Evolutionary conservation across 2,113 vertebrate species (phyloP).

Genomic region (Megaleporinus macrocephalus): DNA sequence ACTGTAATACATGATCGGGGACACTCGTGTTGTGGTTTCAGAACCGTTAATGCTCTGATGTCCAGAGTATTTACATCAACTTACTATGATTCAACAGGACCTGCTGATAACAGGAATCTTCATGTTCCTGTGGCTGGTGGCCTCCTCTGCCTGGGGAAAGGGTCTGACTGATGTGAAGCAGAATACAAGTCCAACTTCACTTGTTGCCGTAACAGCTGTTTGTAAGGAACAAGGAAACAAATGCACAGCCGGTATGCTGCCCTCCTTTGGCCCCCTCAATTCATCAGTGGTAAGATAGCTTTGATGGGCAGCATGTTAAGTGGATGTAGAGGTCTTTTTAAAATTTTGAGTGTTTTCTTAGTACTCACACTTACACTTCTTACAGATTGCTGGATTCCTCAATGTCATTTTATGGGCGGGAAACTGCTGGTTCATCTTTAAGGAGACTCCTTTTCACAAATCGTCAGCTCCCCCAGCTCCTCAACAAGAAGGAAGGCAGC

Average conservation of each 20-base stretch:
- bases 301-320: neutral
- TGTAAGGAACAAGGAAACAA: slow-evolving; percentile 60
- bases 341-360: neutral
- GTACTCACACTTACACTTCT: slow-evolving; percentile 6
- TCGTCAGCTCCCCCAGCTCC: slow-evolving; percentile 77
- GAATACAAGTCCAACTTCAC: slow-evolving; percentile 76
- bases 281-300: slow-evolving; percentile 88
- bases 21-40: too few species aligned
- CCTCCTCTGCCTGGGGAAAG: slow-evolving; percentile 92
- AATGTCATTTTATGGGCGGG: slow-evolving; percentile 93
- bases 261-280: slow-evolving; percentile 90
- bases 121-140: slow-evolving; percentile 90
- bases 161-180: slow-evolving; percentile 87
- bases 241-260: slow-evolving; percentile 80
- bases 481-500: slow-evolving; percentile 60
- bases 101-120: slow-evolving; percentile 86
- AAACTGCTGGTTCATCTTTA: slow-evolving; percentile 97
- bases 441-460: slow-evolving; percentile 90
- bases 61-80: neutral
- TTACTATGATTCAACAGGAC: slow-evolving; percentile 76
- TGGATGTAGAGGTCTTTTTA: too few species aligned
- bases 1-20: too few species aligned
- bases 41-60: neutral
- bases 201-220: slow-evolving; percentile 61
- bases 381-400: slow-evolving; percentile 92